Evolutionary conservation across 2,113 vertebrate genomes (phyloP).

Genomic region (Apaloderma vittatum): DNA sequence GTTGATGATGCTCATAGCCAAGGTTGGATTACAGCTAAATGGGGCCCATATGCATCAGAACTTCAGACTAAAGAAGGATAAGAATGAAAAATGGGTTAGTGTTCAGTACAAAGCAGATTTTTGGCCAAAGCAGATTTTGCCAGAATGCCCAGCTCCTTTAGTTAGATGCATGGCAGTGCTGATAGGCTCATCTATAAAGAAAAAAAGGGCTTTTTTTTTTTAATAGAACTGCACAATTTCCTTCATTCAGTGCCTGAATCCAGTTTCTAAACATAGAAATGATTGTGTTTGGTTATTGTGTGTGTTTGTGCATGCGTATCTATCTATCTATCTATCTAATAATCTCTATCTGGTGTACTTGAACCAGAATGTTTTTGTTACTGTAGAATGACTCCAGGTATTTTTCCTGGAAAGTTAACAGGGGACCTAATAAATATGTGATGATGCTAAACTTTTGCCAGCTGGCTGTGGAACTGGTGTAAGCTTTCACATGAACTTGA

Average conservation of each 20-base stretch:
- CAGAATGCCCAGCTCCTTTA: neutral
- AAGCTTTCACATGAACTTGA: neutral
- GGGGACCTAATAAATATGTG: neutral
- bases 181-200: neutral
- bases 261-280: neutral
- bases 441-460: neutral
- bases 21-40: slow-evolving; percentile 35
- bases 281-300: neutral
- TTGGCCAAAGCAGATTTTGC: neutral
- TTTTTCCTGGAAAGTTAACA: neutral
- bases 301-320: fast-evolving
- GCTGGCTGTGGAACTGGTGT: neutral
- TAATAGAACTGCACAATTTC: neutral
- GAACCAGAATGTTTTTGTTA: neutral
- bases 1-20: neutral
- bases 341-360: neutral
- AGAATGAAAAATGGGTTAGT: neutral
- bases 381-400: neutral
- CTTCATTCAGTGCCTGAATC: neutral
- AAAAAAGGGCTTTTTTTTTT: fast-evolving
- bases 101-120: neutral
- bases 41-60: neutral
- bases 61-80: neutral
- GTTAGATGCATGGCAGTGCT: neutral
- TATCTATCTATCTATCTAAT: fast-evolving